Evolutionary conservation across 2,797 vertebrate species (phyloP).

Genomic region (Scarus forsteni): DNA sequence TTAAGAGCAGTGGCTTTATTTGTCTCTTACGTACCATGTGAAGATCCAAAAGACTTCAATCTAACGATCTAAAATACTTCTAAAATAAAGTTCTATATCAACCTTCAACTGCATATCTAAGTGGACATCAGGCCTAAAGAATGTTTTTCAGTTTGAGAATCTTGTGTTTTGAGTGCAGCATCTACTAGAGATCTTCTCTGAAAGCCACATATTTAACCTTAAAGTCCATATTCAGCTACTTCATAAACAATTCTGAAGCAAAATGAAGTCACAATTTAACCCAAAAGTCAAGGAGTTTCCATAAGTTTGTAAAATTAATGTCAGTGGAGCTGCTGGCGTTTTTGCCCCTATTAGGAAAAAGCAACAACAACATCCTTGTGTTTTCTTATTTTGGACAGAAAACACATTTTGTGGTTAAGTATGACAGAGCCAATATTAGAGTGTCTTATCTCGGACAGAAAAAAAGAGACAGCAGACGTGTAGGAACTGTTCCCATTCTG

Average conservation of each 20-base stretch:
- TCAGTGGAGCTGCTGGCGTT: slow-evolving; percentile 3
- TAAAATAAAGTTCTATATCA: no score
- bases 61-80: no score
- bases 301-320: neutral
- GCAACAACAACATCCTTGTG: neutral
- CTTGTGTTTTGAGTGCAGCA: no score
- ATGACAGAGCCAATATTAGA: neutral
- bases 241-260: neutral
- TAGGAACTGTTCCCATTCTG: slow-evolving; percentile 43
- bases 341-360: neutral
- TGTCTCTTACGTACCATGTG: no score
- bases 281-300: slow-evolving; percentile 2
- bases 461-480: slow-evolving; percentile 25
- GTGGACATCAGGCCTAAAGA: no score
- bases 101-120: no score
- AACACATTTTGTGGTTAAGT: slow-evolving; percentile 15
- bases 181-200: no score
- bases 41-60: no score
- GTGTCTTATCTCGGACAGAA: slow-evolving; percentile 15
- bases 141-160: no score
- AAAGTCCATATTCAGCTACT: neutral
- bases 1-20: no score
- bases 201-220: neutral
- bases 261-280: neutral
- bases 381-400: neutral